These are phyloP conservation scores for Eospalax fontanierii DNA, from an alignment of 2,797 vertebrate genomes.

Conservation along the genomic window DNA sequence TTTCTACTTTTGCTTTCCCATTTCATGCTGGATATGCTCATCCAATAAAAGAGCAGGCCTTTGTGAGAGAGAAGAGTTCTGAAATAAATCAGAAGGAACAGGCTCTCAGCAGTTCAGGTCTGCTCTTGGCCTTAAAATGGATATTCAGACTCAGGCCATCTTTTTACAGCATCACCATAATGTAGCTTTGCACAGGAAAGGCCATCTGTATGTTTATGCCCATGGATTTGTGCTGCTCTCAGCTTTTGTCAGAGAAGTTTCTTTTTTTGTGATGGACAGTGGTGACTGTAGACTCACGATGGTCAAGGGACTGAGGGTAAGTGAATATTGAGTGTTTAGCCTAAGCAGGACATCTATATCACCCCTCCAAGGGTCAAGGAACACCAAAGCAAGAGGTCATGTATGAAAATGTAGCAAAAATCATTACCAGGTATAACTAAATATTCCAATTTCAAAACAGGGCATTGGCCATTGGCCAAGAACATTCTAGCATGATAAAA, in stretches of 20 bases:
- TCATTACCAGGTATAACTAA: neutral
- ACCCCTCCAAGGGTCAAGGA: neutral
- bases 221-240: neutral
- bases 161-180: too few species aligned
- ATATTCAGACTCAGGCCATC: too few species aligned
- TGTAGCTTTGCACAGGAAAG: too few species aligned
- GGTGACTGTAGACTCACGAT: neutral
- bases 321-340: neutral
- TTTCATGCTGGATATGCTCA: too few species aligned
- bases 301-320: neutral
- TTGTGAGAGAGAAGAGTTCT: too few species aligned
- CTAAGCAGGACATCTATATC: neutral
- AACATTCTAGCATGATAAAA: slow-evolving; percentile 15
- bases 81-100: too few species aligned
- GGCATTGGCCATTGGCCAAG: neutral
- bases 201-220: neutral
- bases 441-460: neutral
- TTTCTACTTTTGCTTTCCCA: too few species aligned
- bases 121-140: too few species aligned
- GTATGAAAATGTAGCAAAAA: neutral
- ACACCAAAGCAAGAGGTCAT: neutral
- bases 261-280: neutral
- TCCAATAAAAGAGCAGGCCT: too few species aligned
- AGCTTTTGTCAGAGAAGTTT: neutral
- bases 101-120: too few species aligned